Conservation (phyloP, 2,797 vertebrate genomes). For the Tinamus major region DNA sequence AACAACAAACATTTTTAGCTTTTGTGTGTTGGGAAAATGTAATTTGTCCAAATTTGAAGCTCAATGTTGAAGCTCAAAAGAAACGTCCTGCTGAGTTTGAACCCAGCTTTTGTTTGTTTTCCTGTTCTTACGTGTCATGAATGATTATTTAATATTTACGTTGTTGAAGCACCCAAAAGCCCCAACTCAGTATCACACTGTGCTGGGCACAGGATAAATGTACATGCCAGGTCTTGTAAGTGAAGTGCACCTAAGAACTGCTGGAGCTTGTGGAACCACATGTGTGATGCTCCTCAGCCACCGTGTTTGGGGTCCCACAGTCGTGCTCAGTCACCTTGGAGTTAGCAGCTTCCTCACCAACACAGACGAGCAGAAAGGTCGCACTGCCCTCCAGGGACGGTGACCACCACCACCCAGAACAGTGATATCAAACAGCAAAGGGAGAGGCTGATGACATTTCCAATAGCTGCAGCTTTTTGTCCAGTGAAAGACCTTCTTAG, state of each 20-base stretch:
- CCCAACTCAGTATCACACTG: fast-evolving
- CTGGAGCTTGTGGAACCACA: not conserved
- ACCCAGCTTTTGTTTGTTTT: not conserved
- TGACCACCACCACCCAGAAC: not conserved
- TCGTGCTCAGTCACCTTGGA: fast-evolving
- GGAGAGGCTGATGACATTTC: not conserved
- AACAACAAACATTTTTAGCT: not conserved
- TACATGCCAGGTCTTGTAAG: not conserved
- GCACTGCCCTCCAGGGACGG: fast-evolving
- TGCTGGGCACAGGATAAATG: not conserved
- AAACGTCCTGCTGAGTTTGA: not conserved
- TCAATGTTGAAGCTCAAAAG: not conserved
- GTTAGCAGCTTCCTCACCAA: not conserved
- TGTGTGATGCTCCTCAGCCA: not conserved
- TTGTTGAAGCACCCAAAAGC: not conserved
- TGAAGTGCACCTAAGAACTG: not conserved
- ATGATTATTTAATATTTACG: not conserved
- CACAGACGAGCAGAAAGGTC: not conserved
- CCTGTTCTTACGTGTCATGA: not conserved
- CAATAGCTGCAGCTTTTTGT: fast-evolving
- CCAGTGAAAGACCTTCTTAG: not conserved
- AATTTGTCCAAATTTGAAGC: not conserved
- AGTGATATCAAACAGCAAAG: not conserved
- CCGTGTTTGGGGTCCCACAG: not conserved
- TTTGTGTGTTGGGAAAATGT: not conserved